Evolutionary conservation across 2,113 vertebrate genomes (phyloP), one percentile per base, ranked within the genome.

Genomic region (Catharus fuscescens): DNA sequence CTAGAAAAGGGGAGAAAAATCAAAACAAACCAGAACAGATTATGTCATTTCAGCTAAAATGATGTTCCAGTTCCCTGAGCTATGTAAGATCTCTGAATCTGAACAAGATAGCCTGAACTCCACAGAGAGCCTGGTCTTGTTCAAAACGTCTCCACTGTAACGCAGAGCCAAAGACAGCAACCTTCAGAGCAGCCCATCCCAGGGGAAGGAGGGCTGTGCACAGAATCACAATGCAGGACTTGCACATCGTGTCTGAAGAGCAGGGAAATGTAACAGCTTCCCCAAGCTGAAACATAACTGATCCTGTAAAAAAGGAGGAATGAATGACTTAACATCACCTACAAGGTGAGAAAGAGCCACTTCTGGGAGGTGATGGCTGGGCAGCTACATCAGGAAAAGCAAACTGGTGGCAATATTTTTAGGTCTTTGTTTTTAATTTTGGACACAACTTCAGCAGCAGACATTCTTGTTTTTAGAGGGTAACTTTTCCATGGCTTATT

Each of bases 341-440:
- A 36, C 24, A 2, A 64, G 40, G 77, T 6, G 14, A 60, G 59
- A 54, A 59, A 64, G 52, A 88, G 72, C 40, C 89, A 21, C 53
- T 84, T 31, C 40, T 47, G 40, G 76, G 48, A 72, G 61, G 44
- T 25, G 32, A 54, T 8, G 3, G 72, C 88, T 18, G 32, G 69
- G n/a, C 28, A 77, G 69, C 72, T 52, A 18, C 72, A 24, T 42
- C 18, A 28, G 34, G 57, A 56, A 91, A 64, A 83, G 82, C 64
- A 80, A 94, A 78, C 24, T 7, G 8, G 25, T n/a, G 47, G 59
- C 6, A 36, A 23, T 45, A 47, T 85, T 93, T 94, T 83, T 20
- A 6, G 57, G 42, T 85, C 69, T 85, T 84, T 65, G 66, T 80
- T 94, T 92, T 90, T 87, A 78, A 93, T 92, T 92, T 90, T 70